Conservation (phyloP, 2,113 vertebrate species). For the Calyptommatus sinebrachiatus region DNA sequence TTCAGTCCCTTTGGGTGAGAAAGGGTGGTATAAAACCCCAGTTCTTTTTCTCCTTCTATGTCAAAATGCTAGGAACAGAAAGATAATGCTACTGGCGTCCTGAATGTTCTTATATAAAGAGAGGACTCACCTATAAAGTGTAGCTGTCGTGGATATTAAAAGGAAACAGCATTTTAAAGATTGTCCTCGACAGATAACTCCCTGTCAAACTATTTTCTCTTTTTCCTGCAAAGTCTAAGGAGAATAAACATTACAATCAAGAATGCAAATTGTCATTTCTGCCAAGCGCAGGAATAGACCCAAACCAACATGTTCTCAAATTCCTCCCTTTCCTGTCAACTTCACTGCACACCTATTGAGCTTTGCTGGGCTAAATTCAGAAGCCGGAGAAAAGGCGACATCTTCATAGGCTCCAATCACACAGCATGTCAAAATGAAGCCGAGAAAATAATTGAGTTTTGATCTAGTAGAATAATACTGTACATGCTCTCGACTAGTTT, state of each 20-base stretch:
- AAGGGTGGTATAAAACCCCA: too few species aligned
- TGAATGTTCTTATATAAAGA: conserved; percentile 37
- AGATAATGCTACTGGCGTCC: conserved; percentile 29
- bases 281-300: conserved; percentile 14
- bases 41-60: not conserved
- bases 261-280: fast-evolving
- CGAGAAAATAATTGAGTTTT: not conserved
- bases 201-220: not conserved
- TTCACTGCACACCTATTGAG: not conserved
- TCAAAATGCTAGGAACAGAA: conserved; percentile 50
- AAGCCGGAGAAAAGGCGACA: not conserved
- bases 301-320: not conserved
- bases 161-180: not conserved
- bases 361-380: not conserved
- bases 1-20: too few species aligned
- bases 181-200: not conserved
- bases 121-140: not conserved
- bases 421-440: not conserved
- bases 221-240: not conserved
- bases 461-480: not conserved
- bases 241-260: not conserved
- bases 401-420: not conserved
- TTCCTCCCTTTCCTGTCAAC: not conserved
- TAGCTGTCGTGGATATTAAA: not conserved
- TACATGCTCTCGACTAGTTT: not conserved